Evolutionary conservation across 2,888 invertebrate species (phyloP).

Genomic region (Petrophora chlorosata): DNA sequence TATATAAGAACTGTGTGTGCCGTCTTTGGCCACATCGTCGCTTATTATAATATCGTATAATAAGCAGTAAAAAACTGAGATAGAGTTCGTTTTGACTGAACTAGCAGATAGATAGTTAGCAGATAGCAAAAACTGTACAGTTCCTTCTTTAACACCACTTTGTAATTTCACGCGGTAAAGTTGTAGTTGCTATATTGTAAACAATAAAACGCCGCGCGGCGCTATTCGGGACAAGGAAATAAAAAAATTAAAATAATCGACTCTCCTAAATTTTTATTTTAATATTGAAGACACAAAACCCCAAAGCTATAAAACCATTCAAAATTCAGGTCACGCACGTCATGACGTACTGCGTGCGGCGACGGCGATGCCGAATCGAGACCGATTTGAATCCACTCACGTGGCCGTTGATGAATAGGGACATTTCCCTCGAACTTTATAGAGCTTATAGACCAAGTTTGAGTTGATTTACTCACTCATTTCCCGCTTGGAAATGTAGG

Average conservation of each 20-base stretch:
- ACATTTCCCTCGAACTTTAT: conserved; percentile 26
- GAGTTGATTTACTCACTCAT: conserved; percentile 34
- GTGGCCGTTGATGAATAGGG: conserved; percentile 39
- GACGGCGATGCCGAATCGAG: conserved; percentile 30
- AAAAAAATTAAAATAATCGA: conserved; percentile 1
- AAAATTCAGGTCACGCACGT: conserved; percentile 15
- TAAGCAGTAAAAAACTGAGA: no score
- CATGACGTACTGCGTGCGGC: conserved; percentile 11
- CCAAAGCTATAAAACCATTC: conserved; percentile 4
- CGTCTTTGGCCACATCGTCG: no score
- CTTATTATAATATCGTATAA: no score
- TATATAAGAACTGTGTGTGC: no score
- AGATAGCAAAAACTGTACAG: no score
- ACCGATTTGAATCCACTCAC: conserved; percentile 38
- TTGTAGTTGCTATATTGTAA: no score
- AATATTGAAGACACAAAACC: conserved; percentile 8
- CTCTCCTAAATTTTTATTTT: conserved; percentile 3
- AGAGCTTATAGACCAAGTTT: conserved; percentile 30
- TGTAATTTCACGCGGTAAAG: no score
- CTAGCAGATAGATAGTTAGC: no score
- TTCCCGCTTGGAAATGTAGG: conserved; percentile 30
- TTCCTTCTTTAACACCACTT: no score
- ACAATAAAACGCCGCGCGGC: no score
- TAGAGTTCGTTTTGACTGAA: no score
- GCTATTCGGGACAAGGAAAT: no score